Base-by-base conservation (phyloP, 2,797 vertebrate genomes). In the Crax fasciolata region DNA sequence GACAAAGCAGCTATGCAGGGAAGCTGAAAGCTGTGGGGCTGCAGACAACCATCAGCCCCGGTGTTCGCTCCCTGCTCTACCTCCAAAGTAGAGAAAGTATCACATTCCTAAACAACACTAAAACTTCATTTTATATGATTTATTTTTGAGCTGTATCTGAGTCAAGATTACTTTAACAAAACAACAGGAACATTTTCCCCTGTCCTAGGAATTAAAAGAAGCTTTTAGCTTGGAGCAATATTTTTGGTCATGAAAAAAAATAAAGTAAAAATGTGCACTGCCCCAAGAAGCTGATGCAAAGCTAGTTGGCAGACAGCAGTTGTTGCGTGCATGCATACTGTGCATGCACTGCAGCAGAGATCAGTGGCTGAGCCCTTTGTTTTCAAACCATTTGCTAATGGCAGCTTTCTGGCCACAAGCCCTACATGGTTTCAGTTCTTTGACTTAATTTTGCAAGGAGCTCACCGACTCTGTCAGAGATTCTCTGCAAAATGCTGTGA, bases 321-420 rank as follows among this genome's bases (percentile, higher is more conserved):
- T 87, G 79, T 90, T 93, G 81, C 78, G 81, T 71, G 49, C 67
- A 12, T 16, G 41, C 6, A 7, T 41, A 55, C 32, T 92, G 83
- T 52, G 58, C 66, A 63, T 49, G 55, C 78, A 61, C 57, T 79
- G 71, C 80, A 90, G 70, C 67, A 81, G 57, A 79, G 86, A 83
- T 79, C 67, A 82, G 57, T 73, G 58, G 73, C 66, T 28, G 71
- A 93, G 43, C 38, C 71, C 43, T 87, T 90, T 91, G 30, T 93
- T 92, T 87, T 87, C 75, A 90, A 94, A 79, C 61, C 44, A 63
- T 8, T 1, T 61, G 67, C 74, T 93, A 91, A 88, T 96, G 96
- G 89, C 67, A 88, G 77, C 72, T 94, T 93, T 94, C 71, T 95
- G 91, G 89, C 87, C 87, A 81, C 81, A 54, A 57, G 51, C 57